Evolutionary conservation across 2,113 vertebrate species (phyloP), one percentile per base, ranked within the genome.

Genomic region (Actenoides lindsayi): DNA sequence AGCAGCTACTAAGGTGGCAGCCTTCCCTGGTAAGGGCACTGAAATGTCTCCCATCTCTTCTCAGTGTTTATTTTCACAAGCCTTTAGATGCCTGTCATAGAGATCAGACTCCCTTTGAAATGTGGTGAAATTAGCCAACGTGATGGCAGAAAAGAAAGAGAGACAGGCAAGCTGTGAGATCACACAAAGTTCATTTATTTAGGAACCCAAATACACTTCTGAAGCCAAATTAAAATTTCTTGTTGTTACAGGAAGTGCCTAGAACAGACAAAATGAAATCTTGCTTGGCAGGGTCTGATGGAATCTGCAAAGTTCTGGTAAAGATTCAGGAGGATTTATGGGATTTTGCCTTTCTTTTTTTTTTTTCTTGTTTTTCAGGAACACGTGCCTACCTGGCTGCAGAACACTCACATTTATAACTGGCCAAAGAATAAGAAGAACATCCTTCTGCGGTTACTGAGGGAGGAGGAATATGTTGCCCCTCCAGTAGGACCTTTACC

Each of bases 371-470:
- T 83, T 91, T 83, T 95, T 20, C 77, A 99, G 99, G 98, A 97
- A 44, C 98, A 99, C 0, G 98, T 99, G 73, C 99, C 99, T 65
- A 98, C 93, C 96, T 99, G 99, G 99, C 98, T 99, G 42, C 99
- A 98, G 98, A 99, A 98, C 97, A 99, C 99, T 83, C 98, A 98
- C 51, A 94, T 99, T 93, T 99, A 99, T 92, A 98, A 95, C 68
- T 99, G 99, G 99, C 99, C 99, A 9, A 96, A 94, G 62, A 99
- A 99, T 89, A 98, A 97, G 67, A 98, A 98, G 94, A 99, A 99
- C 91, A 98, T 99, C 93, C 98, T 99, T 50, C 82, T 99, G 93
- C 98, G 99, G 54, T 97, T 99, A 70, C 97, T 99, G 76, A 96
- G 99, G 82, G 98, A 99, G 96, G 99, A 99, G 79, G 99, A 99